Evolutionary conservation across 2,888 invertebrate species (phyloP).

Genomic region (Antheraea assamensis): DNA sequence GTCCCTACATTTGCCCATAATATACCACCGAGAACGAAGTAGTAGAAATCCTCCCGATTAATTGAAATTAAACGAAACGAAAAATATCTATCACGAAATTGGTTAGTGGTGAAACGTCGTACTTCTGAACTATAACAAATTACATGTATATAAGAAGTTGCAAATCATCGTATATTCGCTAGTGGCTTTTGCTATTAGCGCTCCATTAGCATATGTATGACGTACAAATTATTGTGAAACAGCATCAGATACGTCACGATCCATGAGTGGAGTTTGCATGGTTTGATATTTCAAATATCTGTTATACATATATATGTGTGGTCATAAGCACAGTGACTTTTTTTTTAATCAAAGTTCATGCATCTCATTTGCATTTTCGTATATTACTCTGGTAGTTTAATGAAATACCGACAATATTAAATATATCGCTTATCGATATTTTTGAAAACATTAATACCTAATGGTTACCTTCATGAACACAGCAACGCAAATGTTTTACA

Average conservation of each 20-base stretch:
- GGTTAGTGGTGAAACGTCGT: background rate
- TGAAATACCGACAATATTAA: too few relatives aligned
- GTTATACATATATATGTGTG: too few relatives aligned
- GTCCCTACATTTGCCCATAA: too few relatives aligned
- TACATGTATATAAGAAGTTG: background rate
- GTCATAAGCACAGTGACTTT: too few relatives aligned
- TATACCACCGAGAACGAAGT: background rate
- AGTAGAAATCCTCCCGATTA: background rate
- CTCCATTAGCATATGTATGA: background rate
- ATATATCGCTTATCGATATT: too few relatives aligned
- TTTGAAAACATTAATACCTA: too few relatives aligned
- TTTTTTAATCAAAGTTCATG: too few relatives aligned
- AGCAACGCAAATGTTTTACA: background rate
- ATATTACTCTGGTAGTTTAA: too few relatives aligned
- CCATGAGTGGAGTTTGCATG: background rate
- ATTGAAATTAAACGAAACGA: background rate
- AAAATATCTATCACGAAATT: background rate
- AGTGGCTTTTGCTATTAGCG: constrained; percentile 10
- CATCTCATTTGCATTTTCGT: too few relatives aligned
- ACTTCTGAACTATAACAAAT: background rate
- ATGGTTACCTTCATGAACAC: too few relatives aligned
- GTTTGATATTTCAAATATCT: background rate
- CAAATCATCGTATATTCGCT: background rate
- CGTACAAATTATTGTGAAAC: constrained; percentile 12
- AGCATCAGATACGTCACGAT: background rate